These are phyloP conservation scores for Heterodera filipjevi DNA, from an alignment of 2,888 invertebrate genomes.

Conservation along the genomic window DNA sequence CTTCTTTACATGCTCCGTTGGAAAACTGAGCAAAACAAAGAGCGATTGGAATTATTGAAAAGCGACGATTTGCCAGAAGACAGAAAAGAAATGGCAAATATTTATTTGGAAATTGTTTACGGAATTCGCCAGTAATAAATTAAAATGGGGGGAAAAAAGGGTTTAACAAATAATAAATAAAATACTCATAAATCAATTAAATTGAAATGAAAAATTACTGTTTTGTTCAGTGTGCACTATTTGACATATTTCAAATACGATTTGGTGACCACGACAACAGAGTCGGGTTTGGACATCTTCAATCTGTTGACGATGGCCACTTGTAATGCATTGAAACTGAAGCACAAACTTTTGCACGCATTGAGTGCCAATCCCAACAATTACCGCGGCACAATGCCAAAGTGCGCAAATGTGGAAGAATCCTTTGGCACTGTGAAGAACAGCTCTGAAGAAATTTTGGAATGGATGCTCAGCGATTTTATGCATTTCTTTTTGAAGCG, in stretches of 20 bases:
- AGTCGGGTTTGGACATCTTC: background rate
- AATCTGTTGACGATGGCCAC: background rate
- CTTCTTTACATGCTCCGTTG: background rate
- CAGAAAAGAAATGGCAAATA: background rate
- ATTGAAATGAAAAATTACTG: too few relatives aligned
- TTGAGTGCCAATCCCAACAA: background rate
- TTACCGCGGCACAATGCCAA: background rate
- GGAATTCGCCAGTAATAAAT: too few relatives aligned
- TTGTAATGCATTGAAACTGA: background rate
- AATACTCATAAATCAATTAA: too few relatives aligned
- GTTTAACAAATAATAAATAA: too few relatives aligned
- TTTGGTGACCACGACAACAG: too few relatives aligned
- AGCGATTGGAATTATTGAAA: background rate
- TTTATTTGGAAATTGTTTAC: too few relatives aligned
- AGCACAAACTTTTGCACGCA: background rate
- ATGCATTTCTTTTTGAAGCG: background rate
- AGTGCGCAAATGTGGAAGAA: background rate
- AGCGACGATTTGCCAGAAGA: background rate
- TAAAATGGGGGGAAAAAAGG: too few relatives aligned
- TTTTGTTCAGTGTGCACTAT: too few relatives aligned
- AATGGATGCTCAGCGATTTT: background rate
- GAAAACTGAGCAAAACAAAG: background rate
- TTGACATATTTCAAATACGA: too few relatives aligned
- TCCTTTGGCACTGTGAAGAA: background rate
- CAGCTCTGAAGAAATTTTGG: background rate